A percentile compares a stretch with the other conserved stretches of the same genome.
These are phyloP conservation scores for Odontomyia ornata DNA, from an alignment of 2,888 invertebrate genomes.

Conservation along the genomic window DNA sequence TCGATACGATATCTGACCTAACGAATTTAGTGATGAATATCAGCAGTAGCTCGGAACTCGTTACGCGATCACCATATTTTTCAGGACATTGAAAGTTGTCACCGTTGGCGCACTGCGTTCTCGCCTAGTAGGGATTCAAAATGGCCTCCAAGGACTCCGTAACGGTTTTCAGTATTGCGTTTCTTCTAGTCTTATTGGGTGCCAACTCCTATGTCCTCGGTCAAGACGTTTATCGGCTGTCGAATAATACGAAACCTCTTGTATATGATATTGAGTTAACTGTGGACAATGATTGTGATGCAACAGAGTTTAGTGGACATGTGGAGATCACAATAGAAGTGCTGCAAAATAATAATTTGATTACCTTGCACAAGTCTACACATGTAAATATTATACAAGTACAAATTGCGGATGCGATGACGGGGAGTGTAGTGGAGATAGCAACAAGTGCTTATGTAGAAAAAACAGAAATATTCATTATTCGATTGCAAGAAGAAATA, in stretches of 20 bases:
- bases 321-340: constrained; percentile 65
- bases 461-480: constrained; percentile 43
- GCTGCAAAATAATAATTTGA: constrained; percentile 64
- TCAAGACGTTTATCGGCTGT: constrained; percentile 65
- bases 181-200: background rate
- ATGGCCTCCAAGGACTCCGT: background rate
- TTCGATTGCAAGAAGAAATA: constrained; percentile 5
- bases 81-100: too few species aligned
- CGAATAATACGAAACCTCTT: constrained; percentile 66
- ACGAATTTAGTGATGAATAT: too few species aligned
- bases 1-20: too few species aligned
- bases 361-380: constrained; percentile 55
- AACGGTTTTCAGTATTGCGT: background rate
- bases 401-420: background rate
- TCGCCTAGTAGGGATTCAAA: too few species aligned
- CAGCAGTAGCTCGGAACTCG: too few species aligned
- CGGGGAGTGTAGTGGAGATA: background rate
- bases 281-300: constrained; percentile 64
- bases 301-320: constrained; percentile 62
- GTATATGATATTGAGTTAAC: constrained; percentile 67
- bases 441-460: constrained; percentile 47
- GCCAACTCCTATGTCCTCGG: background rate
- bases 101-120: too few species aligned
- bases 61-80: too few species aligned
- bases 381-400: constrained; percentile 30